A percentile compares a stretch with the other conserved stretches of the same genome.
Evolutionary conservation across 2,113 vertebrate species (phyloP).

Genomic region (Ascaphus truei): DNA sequence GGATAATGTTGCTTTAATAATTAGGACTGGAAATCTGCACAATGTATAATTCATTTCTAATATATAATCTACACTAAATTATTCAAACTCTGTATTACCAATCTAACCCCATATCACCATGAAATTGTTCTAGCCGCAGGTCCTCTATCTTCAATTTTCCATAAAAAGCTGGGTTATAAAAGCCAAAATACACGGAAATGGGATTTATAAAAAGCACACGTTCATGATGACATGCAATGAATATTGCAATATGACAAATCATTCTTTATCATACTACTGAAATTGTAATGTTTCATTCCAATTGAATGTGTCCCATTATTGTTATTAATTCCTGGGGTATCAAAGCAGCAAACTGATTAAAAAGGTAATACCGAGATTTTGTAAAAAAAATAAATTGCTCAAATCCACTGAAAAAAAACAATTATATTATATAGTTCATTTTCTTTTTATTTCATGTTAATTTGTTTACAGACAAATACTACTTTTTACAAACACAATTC

Average conservation of each 20-base stretch:
- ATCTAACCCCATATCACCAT: neutral
- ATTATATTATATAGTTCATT: too few species aligned
- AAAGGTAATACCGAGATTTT: neutral
- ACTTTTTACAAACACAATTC: too few species aligned
- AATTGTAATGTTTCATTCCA: neutral
- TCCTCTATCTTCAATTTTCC: neutral
- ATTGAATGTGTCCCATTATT: neutral
- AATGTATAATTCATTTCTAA: conserved; percentile 11
- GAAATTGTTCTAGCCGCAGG: neutral
- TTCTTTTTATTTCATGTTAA: too few species aligned
- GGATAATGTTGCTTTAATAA: neutral
- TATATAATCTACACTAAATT: conserved; percentile 6
- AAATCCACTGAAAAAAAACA: neutral
- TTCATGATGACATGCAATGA: neutral
- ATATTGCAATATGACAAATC: neutral
- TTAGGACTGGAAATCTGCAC: neutral
- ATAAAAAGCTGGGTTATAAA: neutral
- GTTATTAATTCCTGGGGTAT: neutral
- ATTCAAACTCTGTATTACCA: neutral
- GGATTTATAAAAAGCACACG: neutral
- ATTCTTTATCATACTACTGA: neutral
- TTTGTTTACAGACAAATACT: too few species aligned
- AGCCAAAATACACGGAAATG: neutral
- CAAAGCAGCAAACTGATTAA: neutral
- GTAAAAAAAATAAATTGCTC: conserved; percentile 9